phyloP scores from a whole-genome alignment of 2,888 invertebrate species.

The Belgica antarctica region DNA sequence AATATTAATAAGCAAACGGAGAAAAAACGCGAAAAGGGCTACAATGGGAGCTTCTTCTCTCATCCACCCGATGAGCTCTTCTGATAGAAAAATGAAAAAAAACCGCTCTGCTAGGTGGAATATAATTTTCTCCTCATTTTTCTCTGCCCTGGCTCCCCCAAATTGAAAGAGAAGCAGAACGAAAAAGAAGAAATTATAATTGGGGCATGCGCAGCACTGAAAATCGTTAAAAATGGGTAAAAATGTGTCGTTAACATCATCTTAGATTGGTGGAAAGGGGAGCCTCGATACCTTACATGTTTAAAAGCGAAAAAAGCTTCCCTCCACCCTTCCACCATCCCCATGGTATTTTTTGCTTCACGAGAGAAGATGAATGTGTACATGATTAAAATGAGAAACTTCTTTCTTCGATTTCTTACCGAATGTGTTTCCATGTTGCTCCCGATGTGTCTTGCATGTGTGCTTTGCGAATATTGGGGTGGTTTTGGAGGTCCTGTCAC shows the following conservation, averaged over 20 bases:
- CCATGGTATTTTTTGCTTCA: not conserved
- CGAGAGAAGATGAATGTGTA: conserved; percentile 14
- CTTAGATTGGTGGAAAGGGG: not conserved
- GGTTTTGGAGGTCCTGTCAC: too few relatives aligned
- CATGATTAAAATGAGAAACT: conserved; percentile 32
- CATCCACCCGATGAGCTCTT: conserved; percentile 14
- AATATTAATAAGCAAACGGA: conserved; percentile 31
- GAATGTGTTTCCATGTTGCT: conserved; percentile 24
- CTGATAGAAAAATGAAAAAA: not conserved
- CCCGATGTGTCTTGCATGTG: conserved; percentile 13
- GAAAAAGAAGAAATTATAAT: conserved; percentile 24
- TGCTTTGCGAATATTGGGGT: not conserved
- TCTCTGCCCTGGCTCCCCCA: conserved; percentile 9
- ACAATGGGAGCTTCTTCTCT: conserved; percentile 7
- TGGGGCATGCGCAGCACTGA: conserved; percentile 14
- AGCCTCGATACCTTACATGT: not conserved
- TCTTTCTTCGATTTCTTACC: not conserved
- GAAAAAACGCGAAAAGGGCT: conserved; percentile 10
- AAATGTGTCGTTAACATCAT: conserved; percentile 19
- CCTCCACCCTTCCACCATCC: not conserved
- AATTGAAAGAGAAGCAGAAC: conserved; percentile 17
- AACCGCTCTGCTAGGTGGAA: not conserved
- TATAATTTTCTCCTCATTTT: conserved; percentile 6
- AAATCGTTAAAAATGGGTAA: conserved; percentile 23
- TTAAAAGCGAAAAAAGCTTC: not conserved